Evolutionary conservation across 2,888 invertebrate species (phyloP), one percentile per base, ranked within the genome.

Genomic region (Quadroppia sp.): DNA sequence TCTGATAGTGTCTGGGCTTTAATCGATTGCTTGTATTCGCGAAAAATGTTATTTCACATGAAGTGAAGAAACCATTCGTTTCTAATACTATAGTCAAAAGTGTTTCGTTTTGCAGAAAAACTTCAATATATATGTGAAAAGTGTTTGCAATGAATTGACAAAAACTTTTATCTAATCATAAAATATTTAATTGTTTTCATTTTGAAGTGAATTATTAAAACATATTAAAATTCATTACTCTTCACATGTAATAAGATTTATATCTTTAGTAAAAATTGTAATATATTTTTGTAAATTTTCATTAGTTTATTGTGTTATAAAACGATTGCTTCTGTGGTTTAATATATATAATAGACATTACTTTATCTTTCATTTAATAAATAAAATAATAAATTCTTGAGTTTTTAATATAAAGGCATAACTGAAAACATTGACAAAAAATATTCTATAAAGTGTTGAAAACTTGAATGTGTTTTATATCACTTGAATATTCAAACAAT

Each of bases 1-100:
- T 32, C 30, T 15, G 17, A 30, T 7, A 59, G 30, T n/a, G 61
- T 61, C 61, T 61, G 61, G n/a, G 61, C 61, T 17, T 32, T 61
- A 61, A 67, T 67, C 67, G 67, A 67, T 67, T 67, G 67, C 17
- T 40, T 23, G 23, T 23, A 40, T 67, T 40, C 20, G 36, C 6
- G 23, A 23, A 67, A 67, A 20, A 9, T 40, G 40, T 15, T 20
- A 42, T 67, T 40, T 36, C n/a, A 45, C 11, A 17, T 15, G 11
- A 6, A 64, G 17, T 36, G 15, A 36, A 40, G 4, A 23, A 64
- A 67, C 40, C 42, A n/a, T 67, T 40, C 67, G 23, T 40, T 67
- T 67, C 28, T 36, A 61, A 23, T 61, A 32, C 6, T 13, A 15
- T 59, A 1, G 2, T 17, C 11, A 32, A 32, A 25, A n/a, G 20